Evolutionary conservation across 2,797 vertebrate genomes (phyloP), one percentile per base, ranked within the genome.

Genomic region (Eidolon dupreanum): DNA sequence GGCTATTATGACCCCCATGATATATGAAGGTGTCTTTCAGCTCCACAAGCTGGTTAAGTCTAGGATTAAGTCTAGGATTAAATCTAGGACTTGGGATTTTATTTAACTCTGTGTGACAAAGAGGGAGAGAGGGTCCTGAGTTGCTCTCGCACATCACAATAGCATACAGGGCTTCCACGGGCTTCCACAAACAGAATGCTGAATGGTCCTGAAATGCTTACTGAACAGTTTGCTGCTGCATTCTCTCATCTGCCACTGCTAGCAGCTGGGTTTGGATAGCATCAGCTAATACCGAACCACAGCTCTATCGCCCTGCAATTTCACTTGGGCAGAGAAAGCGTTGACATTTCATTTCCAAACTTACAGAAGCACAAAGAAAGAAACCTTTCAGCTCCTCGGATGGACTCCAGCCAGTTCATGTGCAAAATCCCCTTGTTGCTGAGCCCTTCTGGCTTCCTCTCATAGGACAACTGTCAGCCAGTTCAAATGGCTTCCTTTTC

Each of bases 281-380:
- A 41, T 3, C 9, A 61, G 22, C 61, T 31, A n/a, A 16, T 2
- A 9, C 28, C 22, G 81, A 89, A 71, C 59, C 10, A 59, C 12
- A 51, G 51, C 63, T 90, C 68, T 43, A 15, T 3, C 20, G 75
- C 68, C 38, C 43, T 61, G 75, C 57, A 63, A 73, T 68, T 89
- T 92, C 84, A 73, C 55, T 63, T 2, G 31, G 71, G 93, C 51
- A 82, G 66, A 28, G 55, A 68, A 92, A 88, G 88, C 78, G 31
- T 2, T 95, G 95, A 90, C 63, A 83, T 95, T 95, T 90, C 55
- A 74, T 85, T 96, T 95, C 85, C 63, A 95, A 55, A 92, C 77
- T 74, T 92, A 81, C 88, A 88, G 92, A 93, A 87, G 79, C 96
- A 89, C 70, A 85, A 68, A 97, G 90, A 93, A 93, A 93, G 95